Evolutionary conservation across 2,113 vertebrate species (phyloP).

Genomic region (Nannobrachium achirus): DNA sequence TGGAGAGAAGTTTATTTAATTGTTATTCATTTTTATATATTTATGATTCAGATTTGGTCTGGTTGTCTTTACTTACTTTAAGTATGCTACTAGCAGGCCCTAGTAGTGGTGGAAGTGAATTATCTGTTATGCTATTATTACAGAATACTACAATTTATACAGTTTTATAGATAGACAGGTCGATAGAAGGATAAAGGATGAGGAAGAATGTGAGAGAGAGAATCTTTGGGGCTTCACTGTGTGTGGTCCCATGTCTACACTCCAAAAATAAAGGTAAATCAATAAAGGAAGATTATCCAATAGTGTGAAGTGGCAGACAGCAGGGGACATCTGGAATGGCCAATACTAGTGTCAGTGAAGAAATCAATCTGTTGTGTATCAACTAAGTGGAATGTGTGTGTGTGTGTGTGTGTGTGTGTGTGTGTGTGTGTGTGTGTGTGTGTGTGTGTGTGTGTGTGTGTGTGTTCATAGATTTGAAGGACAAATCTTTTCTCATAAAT

Average conservation of each 20-base stretch:
- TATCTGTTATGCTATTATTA: too few species aligned
- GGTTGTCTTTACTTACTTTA: too few species aligned
- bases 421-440: neutral
- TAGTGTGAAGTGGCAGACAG: slow-evolving; percentile 24
- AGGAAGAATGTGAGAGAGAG: too few species aligned
- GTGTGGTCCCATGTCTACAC: neutral
- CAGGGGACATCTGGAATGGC: slow-evolving; percentile 13
- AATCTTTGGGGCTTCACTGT: neutral
- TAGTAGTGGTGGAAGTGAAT: too few species aligned
- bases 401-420: neutral
- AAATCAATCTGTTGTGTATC: slow-evolving; percentile 28
- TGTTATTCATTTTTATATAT: neutral
- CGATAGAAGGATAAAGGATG: neutral
- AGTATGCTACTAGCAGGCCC: too few species aligned
- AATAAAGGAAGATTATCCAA: slow-evolving; percentile 10
- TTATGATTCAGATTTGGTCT: too few species aligned
- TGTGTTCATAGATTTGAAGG: too few species aligned
- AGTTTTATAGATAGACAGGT: neutral
- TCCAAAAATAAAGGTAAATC: neutral
- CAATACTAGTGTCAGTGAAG: slow-evolving; percentile 18
- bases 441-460: neutral
- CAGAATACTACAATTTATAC: neutral
- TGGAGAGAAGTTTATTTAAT: slow-evolving; percentile 9
- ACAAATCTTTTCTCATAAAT: neutral
- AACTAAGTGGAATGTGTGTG: slow-evolving; percentile 9